Evolutionary conservation across 2,888 invertebrate genomes (phyloP).

Genomic region (Lithophane semibrunnea): DNA sequence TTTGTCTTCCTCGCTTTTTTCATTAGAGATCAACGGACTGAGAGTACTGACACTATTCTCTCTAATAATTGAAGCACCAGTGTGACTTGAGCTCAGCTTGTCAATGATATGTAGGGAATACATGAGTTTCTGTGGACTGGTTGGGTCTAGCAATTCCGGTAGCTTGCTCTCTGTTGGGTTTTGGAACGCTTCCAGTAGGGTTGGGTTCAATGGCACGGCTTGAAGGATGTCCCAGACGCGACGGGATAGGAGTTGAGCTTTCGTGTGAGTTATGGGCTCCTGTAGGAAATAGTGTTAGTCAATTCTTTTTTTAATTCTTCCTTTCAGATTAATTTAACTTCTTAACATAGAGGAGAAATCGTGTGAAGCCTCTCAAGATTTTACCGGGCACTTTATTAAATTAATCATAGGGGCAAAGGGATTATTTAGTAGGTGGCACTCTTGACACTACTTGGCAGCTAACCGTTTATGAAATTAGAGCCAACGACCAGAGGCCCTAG

Average conservation of each 20-base stretch:
- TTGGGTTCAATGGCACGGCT: conserved; percentile 97
- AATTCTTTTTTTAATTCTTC: background rate
- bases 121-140: conserved; percentile 98
- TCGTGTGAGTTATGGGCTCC: conserved; percentile 94
- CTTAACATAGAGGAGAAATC: background rate
- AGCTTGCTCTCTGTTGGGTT: conserved; percentile 93
- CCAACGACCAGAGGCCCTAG: background rate
- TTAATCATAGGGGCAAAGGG: background rate
- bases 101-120: conserved; percentile 97
- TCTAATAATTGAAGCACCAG: conserved; percentile 74
- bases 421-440: background rate
- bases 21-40: conserved; percentile 60
- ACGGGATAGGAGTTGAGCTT: conserved; percentile 96
- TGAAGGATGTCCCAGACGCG: conserved; percentile 98
- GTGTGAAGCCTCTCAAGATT: background rate
- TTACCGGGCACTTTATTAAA: background rate
- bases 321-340: background rate
- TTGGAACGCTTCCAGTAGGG: conserved; percentile 95
- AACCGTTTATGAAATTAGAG: background rate
- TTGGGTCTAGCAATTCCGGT: conserved; percentile 95
- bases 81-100: conserved; percentile 83
- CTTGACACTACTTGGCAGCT: background rate
- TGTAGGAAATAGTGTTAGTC: conserved; percentile 70
- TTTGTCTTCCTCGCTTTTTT: conserved; percentile 83
- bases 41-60: conserved; percentile 72